These are phyloP conservation scores for Asbolus verrucosus DNA, from an alignment of 1,140 invertebrate species.

Conservation along the genomic window DNA sequence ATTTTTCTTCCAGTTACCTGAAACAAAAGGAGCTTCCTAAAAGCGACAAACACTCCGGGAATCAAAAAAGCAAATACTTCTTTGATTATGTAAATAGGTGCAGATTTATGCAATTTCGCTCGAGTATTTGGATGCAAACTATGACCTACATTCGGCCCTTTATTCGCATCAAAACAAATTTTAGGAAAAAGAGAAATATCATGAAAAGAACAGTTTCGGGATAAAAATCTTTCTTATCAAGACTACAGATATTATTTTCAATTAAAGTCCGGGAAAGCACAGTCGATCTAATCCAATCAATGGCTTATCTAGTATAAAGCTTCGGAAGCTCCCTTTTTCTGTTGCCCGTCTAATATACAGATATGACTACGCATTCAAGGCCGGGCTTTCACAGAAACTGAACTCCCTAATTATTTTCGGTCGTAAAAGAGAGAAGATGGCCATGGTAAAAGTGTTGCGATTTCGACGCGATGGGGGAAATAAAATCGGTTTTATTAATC, in stretches of 20 bases:
- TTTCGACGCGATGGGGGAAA: no score
- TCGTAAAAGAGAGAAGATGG: no score
- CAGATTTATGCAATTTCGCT: constrained; percentile 21
- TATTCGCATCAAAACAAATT: no score
- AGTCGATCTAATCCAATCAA: constrained; percentile 11
- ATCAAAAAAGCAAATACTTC: constrained; percentile 14
- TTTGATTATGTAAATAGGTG: constrained; percentile 25
- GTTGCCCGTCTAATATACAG: no score
- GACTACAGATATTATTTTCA: constrained; percentile 24
- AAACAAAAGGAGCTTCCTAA: no score
- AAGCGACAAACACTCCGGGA: neutral
- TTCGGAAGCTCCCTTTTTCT: no score
- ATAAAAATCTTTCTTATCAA: constrained; percentile 12
- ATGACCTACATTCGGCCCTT: constrained; percentile 13
- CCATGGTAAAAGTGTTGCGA: no score
- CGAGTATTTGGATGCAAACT: constrained; percentile 15
- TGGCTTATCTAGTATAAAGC: constrained; percentile 28
- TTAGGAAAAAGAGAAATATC: neutral
- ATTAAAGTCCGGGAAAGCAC: constrained; percentile 19
- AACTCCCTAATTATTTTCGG: no score
- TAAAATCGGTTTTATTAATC: no score
- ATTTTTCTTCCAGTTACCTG: neutral
- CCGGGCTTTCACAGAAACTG: no score
- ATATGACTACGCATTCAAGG: no score
- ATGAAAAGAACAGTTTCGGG: neutral